Evolutionary conservation across 2,797 vertebrate species (phyloP).

Genomic region (Danio kyathit): DNA sequence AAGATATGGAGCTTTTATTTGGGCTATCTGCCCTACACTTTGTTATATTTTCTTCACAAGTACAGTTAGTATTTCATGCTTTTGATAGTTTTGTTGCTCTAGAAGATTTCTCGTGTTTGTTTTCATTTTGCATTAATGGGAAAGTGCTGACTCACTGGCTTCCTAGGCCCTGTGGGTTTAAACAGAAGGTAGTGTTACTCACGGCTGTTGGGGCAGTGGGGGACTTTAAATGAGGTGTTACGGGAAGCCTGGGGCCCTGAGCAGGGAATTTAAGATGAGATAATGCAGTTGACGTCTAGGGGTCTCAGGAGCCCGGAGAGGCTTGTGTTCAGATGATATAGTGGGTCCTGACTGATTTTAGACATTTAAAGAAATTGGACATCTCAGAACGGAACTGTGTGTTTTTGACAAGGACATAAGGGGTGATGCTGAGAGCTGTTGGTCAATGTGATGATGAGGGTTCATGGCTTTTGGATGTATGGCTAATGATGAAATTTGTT

Average conservation of each 20-base stretch:
- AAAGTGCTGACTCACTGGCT: slow-evolving; percentile 47
- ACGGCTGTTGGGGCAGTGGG: slow-evolving; percentile 33
- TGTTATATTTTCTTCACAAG: background rate
- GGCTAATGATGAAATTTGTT: background rate
- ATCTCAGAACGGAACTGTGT: background rate
- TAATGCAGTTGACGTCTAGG: slow-evolving; percentile 29
- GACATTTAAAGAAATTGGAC: slow-evolving; percentile 2
- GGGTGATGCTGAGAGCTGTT: background rate
- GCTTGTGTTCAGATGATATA: slow-evolving; percentile 7
- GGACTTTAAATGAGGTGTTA: slow-evolving; percentile 50
- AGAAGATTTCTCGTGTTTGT: slow-evolving; percentile 70
- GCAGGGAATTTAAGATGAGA: slow-evolving; percentile 48
- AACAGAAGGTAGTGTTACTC: slow-evolving; percentile 52
- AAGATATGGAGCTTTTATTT: slow-evolving; percentile 25
- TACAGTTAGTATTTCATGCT: background rate
- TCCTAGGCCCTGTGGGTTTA: slow-evolving; percentile 28
- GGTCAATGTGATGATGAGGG: background rate
- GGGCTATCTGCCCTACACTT: slow-evolving; percentile 12
- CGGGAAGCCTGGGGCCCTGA: slow-evolving; percentile 45
- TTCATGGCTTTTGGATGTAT: background rate
- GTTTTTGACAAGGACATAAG: slow-evolving; percentile 1
- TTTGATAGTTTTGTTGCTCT: slow-evolving; percentile 29
- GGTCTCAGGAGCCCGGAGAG: slow-evolving; percentile 24
- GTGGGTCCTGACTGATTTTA: slow-evolving; percentile 1
- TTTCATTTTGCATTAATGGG: slow-evolving; percentile 31